Conservation (phyloP, 2,888 invertebrate species). For the Meloe dianella region DNA sequence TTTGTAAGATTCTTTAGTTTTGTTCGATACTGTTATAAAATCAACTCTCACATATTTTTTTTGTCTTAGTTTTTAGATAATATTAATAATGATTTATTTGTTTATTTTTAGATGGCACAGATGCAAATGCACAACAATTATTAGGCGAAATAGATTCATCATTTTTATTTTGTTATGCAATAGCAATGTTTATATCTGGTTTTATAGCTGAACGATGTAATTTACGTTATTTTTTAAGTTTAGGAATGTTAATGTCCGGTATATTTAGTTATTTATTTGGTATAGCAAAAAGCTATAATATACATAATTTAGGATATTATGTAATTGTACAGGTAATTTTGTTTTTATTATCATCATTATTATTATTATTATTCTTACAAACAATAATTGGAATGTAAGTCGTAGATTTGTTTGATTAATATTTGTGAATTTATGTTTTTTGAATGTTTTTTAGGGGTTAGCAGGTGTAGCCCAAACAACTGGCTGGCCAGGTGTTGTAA, state of each 20-base stretch:
- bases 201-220: conserved; percentile 92
- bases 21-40: too few species aligned
- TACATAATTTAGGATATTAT: conserved; percentile 85
- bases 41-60: too few species aligned
- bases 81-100: conserved; percentile 26
- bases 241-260: conserved; percentile 90
- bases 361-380: too few species aligned
- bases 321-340: conserved; percentile 76
- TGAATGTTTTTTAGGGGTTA: conserved; percentile 64
- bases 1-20: too few species aligned
- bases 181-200: conserved; percentile 90
- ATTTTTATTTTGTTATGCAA: conserved; percentile 90
- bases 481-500: conserved; percentile 96
- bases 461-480: conserved; percentile 91
- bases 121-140: conserved; percentile 76
- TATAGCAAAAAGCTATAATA: conserved; percentile 77
- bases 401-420: conserved; percentile 1
- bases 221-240: conserved; percentile 85
- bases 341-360: background rate
- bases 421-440: background rate
- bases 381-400: too few species aligned
- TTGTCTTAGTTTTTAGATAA: too few species aligned
- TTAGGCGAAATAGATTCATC: conserved; percentile 90
- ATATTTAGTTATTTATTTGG: conserved; percentile 89
- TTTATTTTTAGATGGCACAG: conserved; percentile 65